Percentiles rank a stretch among this genome's conserved stretches.
These are phyloP conservation scores for Microcebus murinus DNA, from an alignment of 2,113 vertebrate genomes.

Conservation along the genomic window DNA sequence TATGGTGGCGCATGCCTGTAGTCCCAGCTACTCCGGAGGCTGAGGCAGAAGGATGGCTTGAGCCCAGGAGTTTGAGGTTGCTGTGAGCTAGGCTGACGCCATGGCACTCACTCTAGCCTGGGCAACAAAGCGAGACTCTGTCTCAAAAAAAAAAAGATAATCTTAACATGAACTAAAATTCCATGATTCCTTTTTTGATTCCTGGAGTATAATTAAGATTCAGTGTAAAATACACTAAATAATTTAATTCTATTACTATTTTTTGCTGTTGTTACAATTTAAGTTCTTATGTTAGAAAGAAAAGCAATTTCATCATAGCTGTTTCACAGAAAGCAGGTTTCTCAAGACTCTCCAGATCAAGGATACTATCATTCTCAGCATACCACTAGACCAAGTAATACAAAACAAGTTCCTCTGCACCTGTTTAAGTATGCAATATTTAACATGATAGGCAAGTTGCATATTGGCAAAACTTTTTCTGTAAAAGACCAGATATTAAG, in stretches of 20 bases:
- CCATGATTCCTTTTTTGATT: background rate
- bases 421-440: background rate
- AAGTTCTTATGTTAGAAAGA: conserved; percentile 8
- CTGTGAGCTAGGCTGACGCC: no score
- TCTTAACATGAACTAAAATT: conserved; percentile 35
- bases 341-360: conserved; percentile 4
- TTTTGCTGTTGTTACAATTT: background rate
- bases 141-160: background rate
- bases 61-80: no score
- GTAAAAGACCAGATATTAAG: conserved; percentile 1
- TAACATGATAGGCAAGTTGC: background rate
- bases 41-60: no score
- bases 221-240: background rate
- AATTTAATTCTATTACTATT: conserved; percentile 24
- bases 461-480: background rate
- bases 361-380: background rate
- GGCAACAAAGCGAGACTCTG: no score
- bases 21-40: no score
- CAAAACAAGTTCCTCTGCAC: background rate
- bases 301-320: background rate
- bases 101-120: no score
- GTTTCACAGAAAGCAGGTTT: background rate
- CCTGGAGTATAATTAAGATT: background rate
- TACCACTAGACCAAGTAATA: background rate
- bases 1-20: no score